Conservation (phyloP, 1,140 invertebrate genomes). For the Drosophila tristis region DNA sequence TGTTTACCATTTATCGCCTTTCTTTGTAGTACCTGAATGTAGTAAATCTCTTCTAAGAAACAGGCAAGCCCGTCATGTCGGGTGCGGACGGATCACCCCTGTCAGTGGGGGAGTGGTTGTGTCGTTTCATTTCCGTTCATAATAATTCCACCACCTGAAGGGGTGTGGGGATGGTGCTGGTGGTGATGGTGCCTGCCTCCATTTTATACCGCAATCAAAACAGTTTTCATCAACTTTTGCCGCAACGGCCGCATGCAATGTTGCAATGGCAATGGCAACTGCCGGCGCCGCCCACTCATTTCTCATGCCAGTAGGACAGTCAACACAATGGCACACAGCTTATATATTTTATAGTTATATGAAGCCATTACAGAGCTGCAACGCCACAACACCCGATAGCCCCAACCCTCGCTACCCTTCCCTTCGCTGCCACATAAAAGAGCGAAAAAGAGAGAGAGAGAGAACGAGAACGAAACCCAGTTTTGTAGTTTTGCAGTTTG, state of each 20-base stretch:
- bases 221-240: conserved; percentile 64
- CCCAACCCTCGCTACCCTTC: no score
- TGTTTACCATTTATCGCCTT: no score
- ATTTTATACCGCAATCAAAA: conserved; percentile 56
- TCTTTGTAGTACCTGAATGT: neutral
- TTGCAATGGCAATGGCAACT: conserved; percentile 12
- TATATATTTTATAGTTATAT: conserved; percentile 77
- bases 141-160: conserved; percentile 24
- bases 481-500: conserved; percentile 62
- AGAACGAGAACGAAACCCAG: conserved; percentile 37
- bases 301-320: conserved; percentile 22
- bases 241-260: conserved; percentile 49
- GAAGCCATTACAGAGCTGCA: conserved; percentile 63
- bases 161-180: neutral
- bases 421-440: no score
- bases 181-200: conserved; percentile 9
- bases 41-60: conserved; percentile 28
- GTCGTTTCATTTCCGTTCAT: conserved; percentile 37
- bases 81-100: neutral
- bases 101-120: neutral
- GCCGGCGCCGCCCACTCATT: conserved; percentile 30
- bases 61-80: neutral
- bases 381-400: neutral
- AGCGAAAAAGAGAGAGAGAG: neutral
- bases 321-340: conserved; percentile 54